Conservation (phyloP, 2,113 vertebrate genomes). For the Romanogobio albipinnatus region DNA sequence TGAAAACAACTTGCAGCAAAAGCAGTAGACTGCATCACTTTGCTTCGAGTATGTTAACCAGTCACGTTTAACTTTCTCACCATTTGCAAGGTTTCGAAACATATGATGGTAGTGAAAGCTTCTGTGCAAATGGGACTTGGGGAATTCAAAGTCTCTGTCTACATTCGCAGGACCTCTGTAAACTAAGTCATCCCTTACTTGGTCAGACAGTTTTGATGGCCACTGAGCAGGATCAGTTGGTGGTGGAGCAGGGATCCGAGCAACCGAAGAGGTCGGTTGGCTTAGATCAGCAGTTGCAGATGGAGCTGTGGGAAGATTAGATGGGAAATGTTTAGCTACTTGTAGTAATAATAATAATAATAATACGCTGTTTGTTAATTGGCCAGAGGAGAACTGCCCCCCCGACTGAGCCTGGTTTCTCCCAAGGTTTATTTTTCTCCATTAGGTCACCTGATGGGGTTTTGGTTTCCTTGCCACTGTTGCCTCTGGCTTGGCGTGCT, state of each 20-base stretch:
- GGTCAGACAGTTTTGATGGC: slow-evolving; percentile 1
- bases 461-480: too few relatives aligned
- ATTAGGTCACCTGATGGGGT: too few relatives aligned
- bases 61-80: not conserved
- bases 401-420: too few relatives aligned
- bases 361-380: too few relatives aligned
- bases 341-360: too few relatives aligned
- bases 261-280: not conserved
- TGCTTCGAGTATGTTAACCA: not conserved
- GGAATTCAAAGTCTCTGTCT: not conserved
- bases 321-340: not conserved
- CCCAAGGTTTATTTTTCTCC: too few relatives aligned
- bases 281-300: not conserved
- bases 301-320: not conserved
- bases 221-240: not conserved
- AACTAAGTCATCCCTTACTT: not conserved
- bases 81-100: not conserved
- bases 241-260: not conserved
- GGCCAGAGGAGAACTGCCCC: too few relatives aligned
- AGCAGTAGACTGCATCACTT: not conserved
- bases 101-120: not conserved
- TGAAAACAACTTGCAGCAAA: not conserved
- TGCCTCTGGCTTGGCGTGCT: too few relatives aligned
- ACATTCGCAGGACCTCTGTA: not conserved
- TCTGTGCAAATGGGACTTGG: not conserved